Evolutionary conservation across 2,113 vertebrate species (phyloP).

Genomic region (Channa maculata): DNA sequence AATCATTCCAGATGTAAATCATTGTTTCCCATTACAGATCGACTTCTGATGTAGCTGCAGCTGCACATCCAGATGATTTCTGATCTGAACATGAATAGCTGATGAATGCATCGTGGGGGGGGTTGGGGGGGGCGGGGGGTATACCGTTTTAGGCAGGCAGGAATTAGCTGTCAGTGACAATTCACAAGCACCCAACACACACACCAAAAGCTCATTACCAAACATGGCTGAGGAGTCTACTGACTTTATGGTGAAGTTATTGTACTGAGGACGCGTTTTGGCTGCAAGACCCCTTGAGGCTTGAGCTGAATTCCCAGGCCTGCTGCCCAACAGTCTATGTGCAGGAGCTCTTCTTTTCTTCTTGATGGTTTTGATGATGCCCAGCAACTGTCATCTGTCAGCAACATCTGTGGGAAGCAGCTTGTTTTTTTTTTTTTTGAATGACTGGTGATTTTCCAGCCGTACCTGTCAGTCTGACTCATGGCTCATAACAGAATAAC

Average conservation of each 20-base stretch:
- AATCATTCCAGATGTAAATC: slow-evolving; percentile 52
- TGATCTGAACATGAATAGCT: slow-evolving; percentile 29
- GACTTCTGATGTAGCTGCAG: slow-evolving; percentile 52
- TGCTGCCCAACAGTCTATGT: slow-evolving; percentile 45
- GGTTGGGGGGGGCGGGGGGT: too few relatives aligned
- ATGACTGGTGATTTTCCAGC: slow-evolving; percentile 53
- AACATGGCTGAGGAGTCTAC: slow-evolving; percentile 13
- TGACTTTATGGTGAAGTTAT: slow-evolving; percentile 32
- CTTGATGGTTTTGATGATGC: slow-evolving; percentile 53
- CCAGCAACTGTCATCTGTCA: slow-evolving; percentile 70
- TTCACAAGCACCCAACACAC: slow-evolving; percentile 10
- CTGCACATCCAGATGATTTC: slow-evolving; percentile 32
- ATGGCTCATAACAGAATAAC: slow-evolving; percentile 61
- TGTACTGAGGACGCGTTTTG: slow-evolving; percentile 18
- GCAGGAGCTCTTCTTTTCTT: slow-evolving; percentile 49
- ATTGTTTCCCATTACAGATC: slow-evolving; percentile 26
- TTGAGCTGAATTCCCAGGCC: slow-evolving; percentile 47
- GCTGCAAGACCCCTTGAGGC: slow-evolving; percentile 21
- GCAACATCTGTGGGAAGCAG: slow-evolving; percentile 76
- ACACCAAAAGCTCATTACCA: slow-evolving; percentile 41
- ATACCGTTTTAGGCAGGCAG: background rate
- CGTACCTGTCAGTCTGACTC: slow-evolving; percentile 68
- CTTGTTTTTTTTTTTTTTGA: slow-evolving; percentile 46
- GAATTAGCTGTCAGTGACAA: slow-evolving; percentile 30
- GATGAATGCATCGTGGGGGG: slow-evolving; percentile 3